Conservation (phyloP, 2,113 vertebrate genomes). For the Alosa alosa region DNA sequence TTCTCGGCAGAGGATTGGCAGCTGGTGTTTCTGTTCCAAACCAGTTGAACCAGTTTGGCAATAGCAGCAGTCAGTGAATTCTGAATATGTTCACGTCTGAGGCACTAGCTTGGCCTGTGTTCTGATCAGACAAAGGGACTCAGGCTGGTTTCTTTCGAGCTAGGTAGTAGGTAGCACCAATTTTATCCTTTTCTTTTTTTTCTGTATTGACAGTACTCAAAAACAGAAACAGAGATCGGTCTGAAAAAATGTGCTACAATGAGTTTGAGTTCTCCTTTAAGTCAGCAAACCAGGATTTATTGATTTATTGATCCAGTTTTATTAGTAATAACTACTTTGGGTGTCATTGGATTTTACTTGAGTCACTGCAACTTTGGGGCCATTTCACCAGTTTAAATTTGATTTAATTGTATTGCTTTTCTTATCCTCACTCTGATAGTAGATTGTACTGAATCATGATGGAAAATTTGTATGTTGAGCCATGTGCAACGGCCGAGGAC, state of each 20-base stretch:
- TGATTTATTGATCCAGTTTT: not conserved
- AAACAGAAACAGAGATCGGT: too few species aligned
- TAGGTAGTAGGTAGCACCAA: too few species aligned
- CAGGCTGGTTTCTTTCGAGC: too few species aligned
- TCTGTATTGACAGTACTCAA: too few species aligned
- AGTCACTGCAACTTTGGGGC: too few species aligned
- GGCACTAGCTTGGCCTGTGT: not conserved
- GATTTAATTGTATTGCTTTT: not conserved
- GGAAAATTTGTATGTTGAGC: not conserved
- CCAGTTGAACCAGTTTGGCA: conserved; percentile 61
- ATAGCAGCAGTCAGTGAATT: not conserved
- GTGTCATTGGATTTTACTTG: not conserved
- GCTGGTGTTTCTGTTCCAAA: conserved; percentile 45
- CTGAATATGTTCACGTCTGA: not conserved
- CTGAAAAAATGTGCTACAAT: too few species aligned
- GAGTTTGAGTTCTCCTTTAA: too few species aligned
- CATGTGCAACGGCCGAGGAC: not conserved
- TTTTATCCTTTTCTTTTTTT: too few species aligned
- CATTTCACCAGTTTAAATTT: too few species aligned
- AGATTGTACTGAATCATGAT: not conserved
- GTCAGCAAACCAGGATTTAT: not conserved
- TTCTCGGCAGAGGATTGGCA: conserved; percentile 24
- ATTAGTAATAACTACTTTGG: not conserved
- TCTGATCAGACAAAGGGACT: not conserved
- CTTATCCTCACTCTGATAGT: not conserved